These are phyloP conservation scores for Neuroscelio doddi DNA, from an alignment of 2,888 invertebrate species.

Conservation along the genomic window DNA sequence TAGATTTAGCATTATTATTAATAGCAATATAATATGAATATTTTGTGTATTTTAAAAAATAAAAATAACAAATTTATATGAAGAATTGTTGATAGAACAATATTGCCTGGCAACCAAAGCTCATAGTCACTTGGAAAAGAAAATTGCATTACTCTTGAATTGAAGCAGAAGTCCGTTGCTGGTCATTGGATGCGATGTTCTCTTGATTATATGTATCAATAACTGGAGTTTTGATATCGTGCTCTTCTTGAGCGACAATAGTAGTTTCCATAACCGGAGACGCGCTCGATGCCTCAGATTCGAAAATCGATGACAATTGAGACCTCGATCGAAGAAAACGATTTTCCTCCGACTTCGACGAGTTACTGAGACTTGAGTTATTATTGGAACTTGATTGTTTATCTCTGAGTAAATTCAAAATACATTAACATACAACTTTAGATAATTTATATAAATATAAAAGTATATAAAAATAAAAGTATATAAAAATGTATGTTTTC, in stretches of 20 bases:
- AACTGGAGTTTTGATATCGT: constrained; percentile 29
- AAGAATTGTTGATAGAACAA: too few species aligned
- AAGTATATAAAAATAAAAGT: too few species aligned
- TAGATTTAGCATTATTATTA: too few species aligned
- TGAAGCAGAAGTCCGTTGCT: constrained; percentile 8
- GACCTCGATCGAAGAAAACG: constrained; percentile 52
- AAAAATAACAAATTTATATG: too few species aligned
- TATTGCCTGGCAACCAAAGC: too few species aligned
- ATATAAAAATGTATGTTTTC: too few species aligned
- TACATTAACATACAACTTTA: too few species aligned
- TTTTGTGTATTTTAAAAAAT: too few species aligned
- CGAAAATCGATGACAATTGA: constrained; percentile 52
- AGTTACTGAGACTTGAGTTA: constrained; percentile 53
- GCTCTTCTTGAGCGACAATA: constrained; percentile 29
- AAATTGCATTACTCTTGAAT: constrained; percentile 36
- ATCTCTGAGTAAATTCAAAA: constrained; percentile 28
- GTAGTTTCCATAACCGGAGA: constrained; percentile 28
- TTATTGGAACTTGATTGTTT: constrained; percentile 37
- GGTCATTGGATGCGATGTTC: constrained; percentile 12
- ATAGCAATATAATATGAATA: too few species aligned
- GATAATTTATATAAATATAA: too few species aligned
- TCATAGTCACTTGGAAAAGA: constrained; percentile 11
- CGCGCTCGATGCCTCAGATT: constrained; percentile 28
- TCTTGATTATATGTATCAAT: constrained; percentile 41
- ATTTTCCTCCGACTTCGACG: constrained; percentile 49